These are phyloP conservation scores for Ardeotis arabs DNA, from an alignment of 2,113 vertebrate species.

Conservation along the genomic window DNA sequence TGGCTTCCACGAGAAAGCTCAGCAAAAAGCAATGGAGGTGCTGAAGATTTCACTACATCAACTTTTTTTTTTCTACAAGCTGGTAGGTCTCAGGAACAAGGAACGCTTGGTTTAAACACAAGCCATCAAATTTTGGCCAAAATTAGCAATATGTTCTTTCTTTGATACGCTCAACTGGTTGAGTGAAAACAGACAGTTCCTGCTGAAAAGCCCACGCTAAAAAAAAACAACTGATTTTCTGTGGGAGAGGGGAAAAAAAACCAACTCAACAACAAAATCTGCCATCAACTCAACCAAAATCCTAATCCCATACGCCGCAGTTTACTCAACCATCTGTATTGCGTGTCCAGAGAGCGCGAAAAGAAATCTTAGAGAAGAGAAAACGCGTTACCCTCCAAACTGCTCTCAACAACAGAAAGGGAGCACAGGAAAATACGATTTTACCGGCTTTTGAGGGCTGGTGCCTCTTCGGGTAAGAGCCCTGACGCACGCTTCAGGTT, in stretches of 20 bases:
- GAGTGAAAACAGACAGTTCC: background rate
- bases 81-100: background rate
- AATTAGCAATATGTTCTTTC: constrained; percentile 21
- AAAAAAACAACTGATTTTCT: background rate
- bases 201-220: background rate
- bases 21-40: background rate
- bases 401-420: too few relatives aligned
- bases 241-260: background rate
- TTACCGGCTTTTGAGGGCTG: background rate
- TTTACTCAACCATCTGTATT: background rate
- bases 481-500: background rate
- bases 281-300: background rate
- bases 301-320: background rate
- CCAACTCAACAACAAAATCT: background rate
- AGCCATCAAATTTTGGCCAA: background rate
- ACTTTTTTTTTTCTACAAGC: background rate
- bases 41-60: background rate
- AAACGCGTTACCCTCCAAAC: too few relatives aligned
- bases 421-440: too few relatives aligned
- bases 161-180: background rate
- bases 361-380: too few relatives aligned
- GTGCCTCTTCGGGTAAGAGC: background rate
- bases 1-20: background rate
- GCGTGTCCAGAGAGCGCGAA: too few relatives aligned
- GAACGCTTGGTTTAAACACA: background rate